Percentiles rank a stretch among this genome's conserved stretches.
Evolutionary conservation across 2,888 invertebrate species (phyloP).

Genomic region (Trichogramma evanescens): DNA sequence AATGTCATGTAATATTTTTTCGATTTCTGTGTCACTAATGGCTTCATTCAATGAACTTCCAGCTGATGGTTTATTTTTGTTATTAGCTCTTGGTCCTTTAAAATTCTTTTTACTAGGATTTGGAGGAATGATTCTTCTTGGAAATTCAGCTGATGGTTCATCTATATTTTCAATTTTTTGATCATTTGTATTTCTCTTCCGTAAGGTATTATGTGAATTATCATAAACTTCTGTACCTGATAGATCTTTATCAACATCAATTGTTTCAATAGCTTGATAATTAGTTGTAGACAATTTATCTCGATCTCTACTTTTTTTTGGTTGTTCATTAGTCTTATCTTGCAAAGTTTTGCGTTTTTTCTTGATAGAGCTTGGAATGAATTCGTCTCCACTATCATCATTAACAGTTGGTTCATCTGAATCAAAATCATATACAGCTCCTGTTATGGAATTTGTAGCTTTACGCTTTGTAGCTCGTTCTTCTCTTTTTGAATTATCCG

Average conservation of each 20-base stretch:
- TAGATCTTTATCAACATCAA: slow-evolving; percentile 12
- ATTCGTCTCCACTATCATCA: slow-evolving; percentile 24
- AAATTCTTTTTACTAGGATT: slow-evolving; percentile 19
- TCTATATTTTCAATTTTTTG: neutral
- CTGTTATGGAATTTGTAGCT: slow-evolving; percentile 15
- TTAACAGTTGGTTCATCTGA: slow-evolving; percentile 15
- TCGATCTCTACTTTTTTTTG: slow-evolving; percentile 16
- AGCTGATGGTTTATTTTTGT: neutral
- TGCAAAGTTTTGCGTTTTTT: slow-evolving; percentile 17
- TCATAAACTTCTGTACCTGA: slow-evolving; percentile 1
- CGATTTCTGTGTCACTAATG: slow-evolving; percentile 22
- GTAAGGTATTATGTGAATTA: slow-evolving; percentile 1
- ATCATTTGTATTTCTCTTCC: slow-evolving; percentile 10
- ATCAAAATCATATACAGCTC: slow-evolving; percentile 13
- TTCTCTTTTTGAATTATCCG: slow-evolving; percentile 18
- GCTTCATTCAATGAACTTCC: slow-evolving; percentile 13
- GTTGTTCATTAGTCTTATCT: slow-evolving; percentile 9
- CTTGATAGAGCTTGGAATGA: slow-evolving; percentile 19
- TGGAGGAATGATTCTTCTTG: slow-evolving; percentile 28
- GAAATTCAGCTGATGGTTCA: slow-evolving; percentile 14
- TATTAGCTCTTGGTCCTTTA: slow-evolving; percentile 12
- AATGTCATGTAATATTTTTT: slow-evolving; percentile 18
- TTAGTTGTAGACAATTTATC: neutral
- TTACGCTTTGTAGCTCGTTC: slow-evolving; percentile 29
- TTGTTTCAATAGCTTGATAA: neutral